phyloP scores from a whole-genome alignment of 35 echinoderm and acorn worm species.

The Patiria miniata region DNA sequence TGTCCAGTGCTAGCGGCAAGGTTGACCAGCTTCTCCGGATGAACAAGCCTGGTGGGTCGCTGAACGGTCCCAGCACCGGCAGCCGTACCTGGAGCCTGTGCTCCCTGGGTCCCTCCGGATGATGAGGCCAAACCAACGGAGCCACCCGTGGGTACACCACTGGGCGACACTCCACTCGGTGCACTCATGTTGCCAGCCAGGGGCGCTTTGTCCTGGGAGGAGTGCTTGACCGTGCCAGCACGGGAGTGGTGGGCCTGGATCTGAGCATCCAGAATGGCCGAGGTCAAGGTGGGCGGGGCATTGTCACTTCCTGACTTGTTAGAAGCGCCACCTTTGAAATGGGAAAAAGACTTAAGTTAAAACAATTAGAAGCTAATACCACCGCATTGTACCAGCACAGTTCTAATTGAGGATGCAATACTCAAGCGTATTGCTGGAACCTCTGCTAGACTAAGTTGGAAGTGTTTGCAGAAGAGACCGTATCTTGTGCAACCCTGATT shows the following conservation, averaged over 20 bases:
- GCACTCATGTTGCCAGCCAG: not conserved
- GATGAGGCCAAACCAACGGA: not conserved
- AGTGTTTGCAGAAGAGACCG: no score
- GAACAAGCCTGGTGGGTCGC: constrained; percentile 21
- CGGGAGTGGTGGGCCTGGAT: not conserved
- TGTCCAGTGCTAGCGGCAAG: constrained; percentile 27
- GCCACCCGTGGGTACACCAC: not conserved
- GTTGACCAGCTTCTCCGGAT: constrained; percentile 29
- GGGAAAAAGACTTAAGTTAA: no score
- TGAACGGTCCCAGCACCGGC: not conserved
- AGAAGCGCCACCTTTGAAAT: not conserved
- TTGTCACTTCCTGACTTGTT: constrained; percentile 5
- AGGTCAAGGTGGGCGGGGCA: constrained; percentile 4
- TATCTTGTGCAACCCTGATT: no score
- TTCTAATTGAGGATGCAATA: no score
- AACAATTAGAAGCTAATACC: no score
- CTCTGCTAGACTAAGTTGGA: no score
- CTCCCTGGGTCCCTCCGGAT: not conserved
- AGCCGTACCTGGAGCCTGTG: not conserved
- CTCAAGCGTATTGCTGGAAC: no score
- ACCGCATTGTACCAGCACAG: no score
- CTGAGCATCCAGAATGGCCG: constrained; percentile 7
- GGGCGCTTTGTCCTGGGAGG: not conserved
- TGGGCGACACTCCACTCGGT: not conserved
- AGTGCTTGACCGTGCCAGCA: not conserved